phyloP scores from a whole-genome alignment of 2,888 invertebrate genomes.

The Campoplex capitator region DNA sequence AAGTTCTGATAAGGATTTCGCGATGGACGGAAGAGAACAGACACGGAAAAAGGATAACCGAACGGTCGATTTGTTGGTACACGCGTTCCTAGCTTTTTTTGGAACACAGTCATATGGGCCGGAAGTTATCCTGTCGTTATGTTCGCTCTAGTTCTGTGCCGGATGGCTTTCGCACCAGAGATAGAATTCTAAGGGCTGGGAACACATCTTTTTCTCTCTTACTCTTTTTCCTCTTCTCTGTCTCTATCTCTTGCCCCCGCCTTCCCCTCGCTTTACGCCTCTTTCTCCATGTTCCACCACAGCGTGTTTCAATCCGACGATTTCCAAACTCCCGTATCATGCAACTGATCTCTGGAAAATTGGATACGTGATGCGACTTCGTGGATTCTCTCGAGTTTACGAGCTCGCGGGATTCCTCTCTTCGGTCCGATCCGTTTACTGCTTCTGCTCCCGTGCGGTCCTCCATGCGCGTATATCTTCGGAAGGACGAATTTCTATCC shows the following conservation, averaged over 20 bases:
- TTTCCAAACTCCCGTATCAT: conserved; percentile 81
- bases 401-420: conserved; percentile 71
- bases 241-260: not conserved
- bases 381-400: conserved; percentile 78
- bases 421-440: conserved; percentile 54
- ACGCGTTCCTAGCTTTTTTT: conserved; percentile 32
- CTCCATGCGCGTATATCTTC: conserved; percentile 23
- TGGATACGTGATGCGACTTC: conserved; percentile 83
- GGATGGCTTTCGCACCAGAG: conserved; percentile 35
- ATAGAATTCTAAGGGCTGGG: conserved; percentile 59
- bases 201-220: not conserved
- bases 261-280: too few relatives aligned
- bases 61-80: conserved; percentile 12
- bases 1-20: not conserved
- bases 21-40: not conserved
- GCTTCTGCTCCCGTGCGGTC: conserved; percentile 67
- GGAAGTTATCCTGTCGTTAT: conserved; percentile 32
- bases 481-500: conserved; percentile 30
- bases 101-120: not conserved
- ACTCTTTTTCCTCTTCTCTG: not conserved
- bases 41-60: not conserved
- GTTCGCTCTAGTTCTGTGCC: conserved; percentile 4
- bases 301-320: conserved; percentile 75
- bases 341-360: conserved; percentile 82
- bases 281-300: not conserved